Conservation (phyloP, 1,140 invertebrate species). For the Drosophila kurseongensis region DNA sequence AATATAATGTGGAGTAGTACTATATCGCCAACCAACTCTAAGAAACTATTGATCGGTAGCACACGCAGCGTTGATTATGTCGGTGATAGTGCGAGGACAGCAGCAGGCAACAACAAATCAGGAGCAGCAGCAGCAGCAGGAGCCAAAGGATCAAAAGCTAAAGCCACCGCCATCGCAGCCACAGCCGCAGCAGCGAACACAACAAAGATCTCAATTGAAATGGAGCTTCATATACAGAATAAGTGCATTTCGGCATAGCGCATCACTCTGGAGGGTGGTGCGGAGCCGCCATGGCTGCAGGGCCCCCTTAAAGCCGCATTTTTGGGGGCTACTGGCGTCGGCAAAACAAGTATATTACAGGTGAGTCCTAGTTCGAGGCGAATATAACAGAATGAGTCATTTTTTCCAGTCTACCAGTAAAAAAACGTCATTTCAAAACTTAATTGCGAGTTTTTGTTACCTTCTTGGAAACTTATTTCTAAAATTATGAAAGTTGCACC, state of each 20-base stretch:
- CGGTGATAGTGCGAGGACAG: conserved; percentile 78
- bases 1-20: conserved; percentile 84
- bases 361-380: conserved; percentile 84
- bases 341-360: conserved; percentile 93
- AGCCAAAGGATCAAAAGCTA: conserved; percentile 56
- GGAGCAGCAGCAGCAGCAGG: conserved; percentile 54
- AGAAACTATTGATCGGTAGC: conserved; percentile 83
- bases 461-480: too few species aligned
- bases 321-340: conserved; percentile 91
- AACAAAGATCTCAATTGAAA: conserved; percentile 84
- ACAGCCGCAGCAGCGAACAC: conserved; percentile 47
- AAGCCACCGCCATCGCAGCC: conserved; percentile 33
- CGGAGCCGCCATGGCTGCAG: conserved; percentile 85
- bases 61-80: conserved; percentile 84
- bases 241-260: conserved; percentile 85
- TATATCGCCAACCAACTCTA: conserved; percentile 84
- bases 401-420: too few species aligned
- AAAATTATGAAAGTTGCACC: too few species aligned
- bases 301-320: conserved; percentile 92
- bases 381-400: neutral
- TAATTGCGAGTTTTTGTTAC: too few species aligned
- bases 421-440: too few species aligned
- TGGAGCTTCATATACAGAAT: conserved; percentile 84
- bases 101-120: conserved; percentile 60
- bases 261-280: conserved; percentile 85